Evolutionary conservation across 2,888 invertebrate species (phyloP).

Genomic region (Matsumyia berberina): DNA sequence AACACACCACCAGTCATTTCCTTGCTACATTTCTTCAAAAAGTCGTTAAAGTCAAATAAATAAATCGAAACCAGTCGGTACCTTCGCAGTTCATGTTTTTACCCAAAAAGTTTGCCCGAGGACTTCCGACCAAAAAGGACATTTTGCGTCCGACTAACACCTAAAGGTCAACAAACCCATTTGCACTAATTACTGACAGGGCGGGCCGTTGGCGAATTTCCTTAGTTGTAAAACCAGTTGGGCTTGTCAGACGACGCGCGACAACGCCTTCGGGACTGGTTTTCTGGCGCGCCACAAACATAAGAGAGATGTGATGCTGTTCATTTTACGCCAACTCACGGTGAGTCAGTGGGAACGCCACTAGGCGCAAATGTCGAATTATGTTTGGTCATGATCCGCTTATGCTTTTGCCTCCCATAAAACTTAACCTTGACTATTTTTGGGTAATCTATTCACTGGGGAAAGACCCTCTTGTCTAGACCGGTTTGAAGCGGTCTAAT

Average conservation of each 20-base stretch:
- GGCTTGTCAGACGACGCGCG: not conserved
- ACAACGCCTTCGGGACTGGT: constrained; percentile 8
- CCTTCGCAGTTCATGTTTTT: not conserved
- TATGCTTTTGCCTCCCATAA: not conserved
- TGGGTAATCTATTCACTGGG: constrained; percentile 16
- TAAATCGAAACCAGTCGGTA: not conserved
- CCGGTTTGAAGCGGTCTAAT: constrained; percentile 4
- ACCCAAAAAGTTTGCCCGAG: not conserved
- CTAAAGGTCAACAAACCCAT: constrained; percentile 11
- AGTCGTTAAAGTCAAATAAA: constrained; percentile 9
- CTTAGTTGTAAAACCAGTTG: constrained; percentile 1
- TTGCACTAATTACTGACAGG: not conserved
- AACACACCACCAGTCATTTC: not conserved
- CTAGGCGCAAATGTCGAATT: no score
- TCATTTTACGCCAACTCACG: constrained; percentile 7
- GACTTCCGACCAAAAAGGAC: not conserved
- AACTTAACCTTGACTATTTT: constrained; percentile 25
- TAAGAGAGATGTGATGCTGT: not conserved
- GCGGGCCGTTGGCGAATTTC: not conserved
- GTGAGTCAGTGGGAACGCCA: constrained; percentile 12
- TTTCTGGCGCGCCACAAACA: constrained; percentile 3
- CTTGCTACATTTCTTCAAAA: not conserved
- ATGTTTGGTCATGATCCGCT: not conserved
- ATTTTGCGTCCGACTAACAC: not conserved
- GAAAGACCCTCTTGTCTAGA: constrained; percentile 31